Percentiles rank a stretch among this genome's conserved stretches.
Evolutionary conservation across 1,140 invertebrate species (phyloP).

Genomic region (Daktulosphaira vitifoliae): DNA sequence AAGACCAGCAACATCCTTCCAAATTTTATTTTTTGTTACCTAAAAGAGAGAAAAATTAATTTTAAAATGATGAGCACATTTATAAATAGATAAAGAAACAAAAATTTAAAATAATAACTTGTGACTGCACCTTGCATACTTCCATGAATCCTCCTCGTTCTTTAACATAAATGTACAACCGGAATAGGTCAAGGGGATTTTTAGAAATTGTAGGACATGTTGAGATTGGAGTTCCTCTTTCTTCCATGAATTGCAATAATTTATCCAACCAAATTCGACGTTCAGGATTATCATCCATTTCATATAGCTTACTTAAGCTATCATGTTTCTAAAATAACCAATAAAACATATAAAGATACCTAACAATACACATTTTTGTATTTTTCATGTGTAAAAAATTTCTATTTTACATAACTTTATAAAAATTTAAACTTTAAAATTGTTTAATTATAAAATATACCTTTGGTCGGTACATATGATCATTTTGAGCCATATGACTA

Average conservation of each 20-base stretch:
- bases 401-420: too few relatives aligned
- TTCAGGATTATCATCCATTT: constrained; percentile 93
- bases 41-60: constrained; percentile 44
- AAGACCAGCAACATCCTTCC: constrained; percentile 93
- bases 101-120: constrained; percentile 18
- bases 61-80: background rate
- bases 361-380: background rate
- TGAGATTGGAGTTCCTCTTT: constrained; percentile 81
- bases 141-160: constrained; percentile 95
- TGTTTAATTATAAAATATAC: constrained; percentile 48
- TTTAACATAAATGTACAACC: constrained; percentile 88
- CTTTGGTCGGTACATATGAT: constrained; percentile 80
- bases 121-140: constrained; percentile 68
- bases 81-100: background rate
- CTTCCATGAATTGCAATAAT: constrained; percentile 87
- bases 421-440: constrained; percentile 16
- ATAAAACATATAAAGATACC: constrained; percentile 21
- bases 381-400: too few relatives aligned
- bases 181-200: constrained; percentile 94
- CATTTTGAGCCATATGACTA: constrained; percentile 66
- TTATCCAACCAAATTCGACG: constrained; percentile 84
- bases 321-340: constrained; percentile 63
- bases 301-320: constrained; percentile 85
- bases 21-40: constrained; percentile 96
- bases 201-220: constrained; percentile 95